Conservation (phyloP, 2,113 vertebrate species). For the Gavia stellata region DNA sequence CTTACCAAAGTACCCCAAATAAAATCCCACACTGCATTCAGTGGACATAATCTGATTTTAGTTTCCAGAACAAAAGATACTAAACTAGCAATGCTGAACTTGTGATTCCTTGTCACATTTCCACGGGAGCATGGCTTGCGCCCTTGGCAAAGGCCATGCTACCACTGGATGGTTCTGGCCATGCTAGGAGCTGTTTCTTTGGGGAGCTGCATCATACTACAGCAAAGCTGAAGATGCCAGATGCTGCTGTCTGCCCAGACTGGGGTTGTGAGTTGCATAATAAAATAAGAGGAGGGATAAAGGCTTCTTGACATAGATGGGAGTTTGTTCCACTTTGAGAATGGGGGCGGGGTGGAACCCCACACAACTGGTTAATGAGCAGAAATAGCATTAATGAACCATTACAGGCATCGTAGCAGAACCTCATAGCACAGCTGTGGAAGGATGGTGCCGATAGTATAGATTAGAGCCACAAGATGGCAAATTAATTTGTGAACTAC, state of each 20-base stretch:
- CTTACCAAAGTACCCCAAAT: background rate
- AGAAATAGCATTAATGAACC: background rate
- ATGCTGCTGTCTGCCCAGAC: background rate
- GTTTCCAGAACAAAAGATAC: background rate
- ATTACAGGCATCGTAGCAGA: background rate
- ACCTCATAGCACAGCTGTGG: background rate
- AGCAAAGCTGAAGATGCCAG: background rate
- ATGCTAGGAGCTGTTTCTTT: background rate
- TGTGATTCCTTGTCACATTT: background rate
- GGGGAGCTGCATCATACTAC: background rate
- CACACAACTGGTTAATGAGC: background rate
- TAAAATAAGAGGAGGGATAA: background rate
- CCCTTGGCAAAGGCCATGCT: background rate
- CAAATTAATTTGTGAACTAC: background rate
- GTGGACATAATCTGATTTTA: background rate
- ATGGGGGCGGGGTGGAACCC: too few relatives aligned
- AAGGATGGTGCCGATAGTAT: background rate
- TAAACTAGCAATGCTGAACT: background rate
- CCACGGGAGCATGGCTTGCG: background rate
- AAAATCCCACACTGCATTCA: background rate
- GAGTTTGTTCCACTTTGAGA: background rate
- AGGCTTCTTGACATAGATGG: background rate
- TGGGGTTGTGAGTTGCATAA: background rate
- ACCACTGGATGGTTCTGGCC: background rate
- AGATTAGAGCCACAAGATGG: background rate